Evolutionary conservation across 2,797 vertebrate genomes (phyloP).

Genomic region (Malurus leucopterus): DNA sequence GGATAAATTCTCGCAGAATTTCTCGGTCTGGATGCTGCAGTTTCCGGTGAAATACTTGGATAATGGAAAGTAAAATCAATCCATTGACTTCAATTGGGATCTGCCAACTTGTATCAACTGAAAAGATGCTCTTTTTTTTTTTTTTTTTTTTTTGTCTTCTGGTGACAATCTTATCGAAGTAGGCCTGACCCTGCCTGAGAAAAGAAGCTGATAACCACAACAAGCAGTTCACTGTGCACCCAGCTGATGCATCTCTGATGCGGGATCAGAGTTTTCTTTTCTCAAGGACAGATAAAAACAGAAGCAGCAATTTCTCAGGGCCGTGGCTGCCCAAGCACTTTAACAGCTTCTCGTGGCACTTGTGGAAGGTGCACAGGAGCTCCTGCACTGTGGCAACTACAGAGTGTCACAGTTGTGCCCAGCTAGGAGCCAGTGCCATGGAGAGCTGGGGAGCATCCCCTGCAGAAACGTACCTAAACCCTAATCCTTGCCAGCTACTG

Average conservation of each 20-base stretch:
- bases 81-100: background rate
- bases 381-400: background rate
- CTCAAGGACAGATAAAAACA: conserved; percentile 5
- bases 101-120: background rate
- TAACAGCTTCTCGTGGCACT: conserved; percentile 1
- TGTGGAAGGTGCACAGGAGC: background rate
- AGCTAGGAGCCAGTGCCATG: fast-evolving
- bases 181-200: conserved; percentile 35
- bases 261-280: background rate
- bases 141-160: conserved; percentile 31
- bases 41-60: background rate
- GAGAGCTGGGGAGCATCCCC: background rate
- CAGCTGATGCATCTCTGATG: background rate
- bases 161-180: conserved; percentile 49
- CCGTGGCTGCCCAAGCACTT: conserved; percentile 33
- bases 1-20: background rate
- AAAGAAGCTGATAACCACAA: conserved; percentile 15
- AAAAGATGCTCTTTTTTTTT: background rate
- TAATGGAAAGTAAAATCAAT: background rate
- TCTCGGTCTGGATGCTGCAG: background rate
- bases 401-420: background rate
- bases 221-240: background rate
- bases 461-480: fast-evolving
- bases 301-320: conserved; percentile 30
- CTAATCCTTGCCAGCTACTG: background rate